Evolutionary conservation across 2,113 vertebrate species (phyloP).

Genomic region (Emydocephalus ijimae): DNA sequence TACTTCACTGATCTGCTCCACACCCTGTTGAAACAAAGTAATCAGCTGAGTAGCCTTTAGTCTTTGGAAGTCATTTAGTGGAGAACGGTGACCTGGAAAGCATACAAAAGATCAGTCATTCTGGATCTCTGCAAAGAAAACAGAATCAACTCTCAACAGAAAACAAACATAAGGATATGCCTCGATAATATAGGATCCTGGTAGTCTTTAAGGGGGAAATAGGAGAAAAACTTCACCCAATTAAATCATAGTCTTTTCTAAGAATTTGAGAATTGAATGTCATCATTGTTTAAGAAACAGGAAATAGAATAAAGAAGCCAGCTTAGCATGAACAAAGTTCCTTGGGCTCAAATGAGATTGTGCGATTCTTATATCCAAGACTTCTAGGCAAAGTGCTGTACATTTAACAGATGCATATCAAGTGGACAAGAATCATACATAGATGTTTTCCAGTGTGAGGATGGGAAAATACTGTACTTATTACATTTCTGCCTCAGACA

Average conservation of each 20-base stretch:
- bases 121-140: background rate
- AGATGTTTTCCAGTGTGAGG: background rate
- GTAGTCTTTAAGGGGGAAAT: background rate
- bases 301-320: background rate
- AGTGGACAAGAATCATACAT: background rate
- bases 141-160: background rate
- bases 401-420: background rate
- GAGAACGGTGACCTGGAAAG: slow-evolving; percentile 76
- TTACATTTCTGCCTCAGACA: background rate
- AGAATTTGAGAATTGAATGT: background rate
- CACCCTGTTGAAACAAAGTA: slow-evolving; percentile 44
- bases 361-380: no score
- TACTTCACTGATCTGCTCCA: slow-evolving; percentile 59
- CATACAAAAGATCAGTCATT: background rate
- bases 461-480: background rate
- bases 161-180: background rate
- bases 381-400: background rate
- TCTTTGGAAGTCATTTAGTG: slow-evolving; percentile 90
- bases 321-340: background rate
- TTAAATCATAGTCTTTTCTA: background rate
- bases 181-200: background rate
- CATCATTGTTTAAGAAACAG: background rate
- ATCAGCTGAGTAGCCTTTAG: slow-evolving; percentile 81
- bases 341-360: background rate
- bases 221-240: background rate